Conservation (phyloP, 1,140 invertebrate species). For the Drosophila serrata region DNA sequence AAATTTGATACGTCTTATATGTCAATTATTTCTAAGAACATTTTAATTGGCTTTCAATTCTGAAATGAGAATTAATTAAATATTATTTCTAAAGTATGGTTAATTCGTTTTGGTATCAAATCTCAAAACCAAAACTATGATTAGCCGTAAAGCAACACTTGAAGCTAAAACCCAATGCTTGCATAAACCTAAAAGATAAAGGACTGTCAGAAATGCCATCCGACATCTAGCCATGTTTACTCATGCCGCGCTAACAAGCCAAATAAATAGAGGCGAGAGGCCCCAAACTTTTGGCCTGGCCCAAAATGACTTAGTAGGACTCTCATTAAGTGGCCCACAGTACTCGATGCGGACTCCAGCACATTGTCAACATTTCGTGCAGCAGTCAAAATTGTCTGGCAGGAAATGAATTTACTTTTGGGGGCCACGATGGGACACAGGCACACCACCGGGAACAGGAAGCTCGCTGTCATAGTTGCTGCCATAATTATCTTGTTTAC, state of each 20-base stretch:
- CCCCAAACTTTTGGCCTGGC: background rate
- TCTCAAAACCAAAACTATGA: background rate
- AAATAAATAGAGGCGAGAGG: constrained; percentile 57
- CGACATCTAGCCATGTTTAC: constrained; percentile 29
- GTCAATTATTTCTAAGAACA: background rate
- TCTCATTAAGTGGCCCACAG: constrained; percentile 60
- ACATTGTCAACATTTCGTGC: constrained; percentile 77
- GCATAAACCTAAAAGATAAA: constrained; percentile 5
- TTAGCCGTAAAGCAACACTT: constrained; percentile 10
- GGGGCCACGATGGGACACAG: constrained; percentile 17
- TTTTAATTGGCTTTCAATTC: background rate
- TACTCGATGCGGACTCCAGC: constrained; percentile 41
- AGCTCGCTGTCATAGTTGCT: constrained; percentile 82
- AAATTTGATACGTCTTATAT: background rate
- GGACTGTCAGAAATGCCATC: constrained; percentile 25
- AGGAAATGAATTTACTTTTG: constrained; percentile 80
- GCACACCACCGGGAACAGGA: constrained; percentile 55
- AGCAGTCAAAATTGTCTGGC: constrained; percentile 69
- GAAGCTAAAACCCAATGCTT: background rate
- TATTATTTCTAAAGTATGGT: background rate
- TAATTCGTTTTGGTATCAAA: background rate
- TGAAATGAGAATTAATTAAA: background rate
- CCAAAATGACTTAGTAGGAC: constrained; percentile 32
- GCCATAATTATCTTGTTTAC: constrained; percentile 84
- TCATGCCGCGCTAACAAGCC: constrained; percentile 58